Base-by-base conservation (phyloP, 2,113 vertebrate genomes). In the Erpornis zantholeuca region DNA sequence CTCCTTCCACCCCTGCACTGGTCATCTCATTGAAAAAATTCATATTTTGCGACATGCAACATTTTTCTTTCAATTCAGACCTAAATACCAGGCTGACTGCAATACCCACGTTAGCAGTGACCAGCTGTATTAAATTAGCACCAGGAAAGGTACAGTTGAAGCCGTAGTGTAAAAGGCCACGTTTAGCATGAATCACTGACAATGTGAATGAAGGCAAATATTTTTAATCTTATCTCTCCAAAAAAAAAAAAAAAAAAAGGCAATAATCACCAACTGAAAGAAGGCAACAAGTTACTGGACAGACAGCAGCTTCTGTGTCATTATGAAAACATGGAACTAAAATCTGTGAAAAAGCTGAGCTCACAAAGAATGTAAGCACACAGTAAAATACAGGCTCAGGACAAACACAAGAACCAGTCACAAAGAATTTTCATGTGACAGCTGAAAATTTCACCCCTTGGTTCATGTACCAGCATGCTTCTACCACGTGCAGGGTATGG, bases 1-100 rank as follows among this genome's bases (percentile, higher is more conserved):
- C 64, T 59, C 12, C 15, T 7, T 20, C n/a, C 0, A 1, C 10
- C 1, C 0, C 59, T 33, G 45, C 12, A 73, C 36, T 24, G 27
- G 54, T 29, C 70, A 91, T 42, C 24, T 82, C 31, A 52, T 21
- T 47, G 17, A 47, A 59, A 78, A 66, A 71, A 31, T 3, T 66
- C 4, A 0, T 52, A 42, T 76, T 69, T 71, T 13, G 1, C 52
- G 56, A 66, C 68, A 44, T 4, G 4, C 1, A 66, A 27, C 27
- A 45, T 40, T 92, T 44, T 27, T 10, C 35, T 82, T 92, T 53
- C 15, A 24, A 25, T 54, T 82, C 45, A 81, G 23, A 53, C 19
- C 18, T 29, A 25, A 73, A 83, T 44, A 40, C 17, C 57, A 69
- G 53, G 49, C 42, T 57, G 66, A 61, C 10, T 36, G 40, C 50